phyloP scores from a whole-genome alignment of 37 sponge, comb jelly and placozoan genomes.

The Diacarnus erythraeanus region DNA sequence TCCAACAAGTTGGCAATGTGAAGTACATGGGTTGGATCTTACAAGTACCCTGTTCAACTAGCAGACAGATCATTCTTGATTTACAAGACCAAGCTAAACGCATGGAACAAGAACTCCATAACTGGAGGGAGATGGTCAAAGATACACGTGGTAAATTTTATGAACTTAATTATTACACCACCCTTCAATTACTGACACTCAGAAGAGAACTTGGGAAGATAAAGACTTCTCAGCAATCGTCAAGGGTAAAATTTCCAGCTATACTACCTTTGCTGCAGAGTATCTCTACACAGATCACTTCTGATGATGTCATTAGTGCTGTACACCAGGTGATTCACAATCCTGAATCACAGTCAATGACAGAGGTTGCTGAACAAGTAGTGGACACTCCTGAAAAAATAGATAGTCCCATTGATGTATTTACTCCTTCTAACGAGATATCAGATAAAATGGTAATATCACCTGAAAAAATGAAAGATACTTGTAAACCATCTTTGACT shows the following conservation, averaged over 20 bases:
- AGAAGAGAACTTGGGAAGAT: constrained; percentile 40
- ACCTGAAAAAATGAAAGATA: neutral
- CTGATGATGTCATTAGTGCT: neutral
- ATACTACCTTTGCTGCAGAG: constrained; percentile 37
- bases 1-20: constrained; percentile 53
- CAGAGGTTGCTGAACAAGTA: neutral
- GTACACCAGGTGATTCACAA: neutral
- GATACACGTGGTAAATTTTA: constrained; percentile 31
- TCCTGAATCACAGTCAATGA: neutral
- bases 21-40: constrained; percentile 44
- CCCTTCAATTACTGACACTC: constrained; percentile 59
- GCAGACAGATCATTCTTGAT: neutral
- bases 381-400: neutral
- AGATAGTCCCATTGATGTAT: too few species aligned
- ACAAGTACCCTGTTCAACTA: constrained; percentile 3
- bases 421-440: too few species aligned
- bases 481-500: constrained; percentile 1
- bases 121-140: constrained; percentile 30
- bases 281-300: constrained; percentile 32
- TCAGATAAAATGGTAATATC: neutral
- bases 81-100: constrained; percentile 33
- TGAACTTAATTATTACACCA: constrained; percentile 73
- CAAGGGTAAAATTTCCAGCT: neutral
- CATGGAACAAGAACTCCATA: constrained; percentile 46
- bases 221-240: neutral